Base-by-base conservation (phyloP, 2,113 vertebrate genomes). In the Pogonocichla stellata region DNA sequence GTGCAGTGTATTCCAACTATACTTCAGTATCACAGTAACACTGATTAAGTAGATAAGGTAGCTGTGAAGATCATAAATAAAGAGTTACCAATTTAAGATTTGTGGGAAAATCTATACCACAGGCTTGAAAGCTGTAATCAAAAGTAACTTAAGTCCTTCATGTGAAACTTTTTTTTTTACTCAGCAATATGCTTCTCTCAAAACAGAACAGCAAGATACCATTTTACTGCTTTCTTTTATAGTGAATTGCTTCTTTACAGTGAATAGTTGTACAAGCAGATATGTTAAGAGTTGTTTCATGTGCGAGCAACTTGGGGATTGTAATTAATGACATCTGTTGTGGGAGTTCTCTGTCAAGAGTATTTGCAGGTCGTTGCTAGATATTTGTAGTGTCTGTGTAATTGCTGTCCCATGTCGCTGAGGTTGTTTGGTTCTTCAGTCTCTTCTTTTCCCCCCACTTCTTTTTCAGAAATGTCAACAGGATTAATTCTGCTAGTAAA, bases 361-460 rank as follows among this genome's bases (percentile, higher is more conserved):
- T 40, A 28, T 48, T 67, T 60, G n/a, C 11, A 38, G 34, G 38
- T 81, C 3, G 0, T n/a, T 80, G 62, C 45, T 88, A 14, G 69
- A 67, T 23, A 10, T 74, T 51, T 87, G 25, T 40, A 47, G 57
- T 33, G 19, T 33, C 20, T 11, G 2, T 82, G 31, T 81, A 24
- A 24, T 42, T 80, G 62, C 75, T 65, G 45, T 62, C 42, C 54
- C 10, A 0, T 43, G 12, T 86, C 42, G 54, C 47, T 14, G 12
- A 33, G 10, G 8, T 60, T 58, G 45, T 54, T 86, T 79, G 29
- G 14, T 95, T 85, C 48, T 72, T 47, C 47, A 74, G 26, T 66
- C 36, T 3, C 10, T 22, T 54, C 31, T n/a, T 18, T 23, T 24
- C 2, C 19, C 38, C 12, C 2, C 8, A 5, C 4, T 12, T 38